phyloP scores from a whole-genome alignment of 2,888 invertebrate species.

The Anagyrus pseudococci region DNA sequence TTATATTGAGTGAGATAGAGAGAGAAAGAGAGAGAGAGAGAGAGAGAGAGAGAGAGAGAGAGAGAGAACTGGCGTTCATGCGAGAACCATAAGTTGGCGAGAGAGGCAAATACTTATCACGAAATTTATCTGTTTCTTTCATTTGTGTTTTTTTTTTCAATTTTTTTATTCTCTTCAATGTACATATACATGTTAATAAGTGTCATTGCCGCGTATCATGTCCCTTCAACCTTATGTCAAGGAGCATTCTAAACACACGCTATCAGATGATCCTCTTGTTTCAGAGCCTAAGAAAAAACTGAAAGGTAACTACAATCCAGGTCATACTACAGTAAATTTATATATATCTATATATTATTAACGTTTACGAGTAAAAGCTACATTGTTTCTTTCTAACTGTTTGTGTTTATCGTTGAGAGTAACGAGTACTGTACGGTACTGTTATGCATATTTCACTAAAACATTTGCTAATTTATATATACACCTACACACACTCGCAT shows the following conservation, averaged over 20 bases:
- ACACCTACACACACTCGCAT: slow-evolving; percentile 21
- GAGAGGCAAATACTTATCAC: too few relatives aligned
- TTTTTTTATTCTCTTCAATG: not conserved
- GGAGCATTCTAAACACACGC: slow-evolving; percentile 61
- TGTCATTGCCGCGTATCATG: slow-evolving; percentile 34
- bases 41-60: too few relatives aligned
- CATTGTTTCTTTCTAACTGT: slow-evolving; percentile 40
- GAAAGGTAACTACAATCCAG: slow-evolving; percentile 65
- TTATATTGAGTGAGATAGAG: slow-evolving; percentile 19
- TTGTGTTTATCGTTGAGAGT: slow-evolving; percentile 40
- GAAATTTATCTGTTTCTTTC: slow-evolving; percentile 9
- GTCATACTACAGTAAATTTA: slow-evolving; percentile 51
- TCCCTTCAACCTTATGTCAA: slow-evolving; percentile 52
- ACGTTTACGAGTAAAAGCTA: slow-evolving; percentile 42
- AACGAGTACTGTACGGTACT: slow-evolving; percentile 39
- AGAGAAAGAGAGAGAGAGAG: too few relatives aligned
- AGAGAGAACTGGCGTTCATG: too few relatives aligned
- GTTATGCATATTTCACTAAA: slow-evolving; percentile 35
- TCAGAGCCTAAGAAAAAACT: slow-evolving; percentile 84
- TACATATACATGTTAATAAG: slow-evolving; percentile 12
- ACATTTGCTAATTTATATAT: slow-evolving; percentile 31
- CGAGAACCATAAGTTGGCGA: too few relatives aligned
- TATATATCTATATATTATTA: slow-evolving; percentile 39
- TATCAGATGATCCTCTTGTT: slow-evolving; percentile 71
- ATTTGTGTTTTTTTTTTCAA: slow-evolving; percentile 1